Base-by-base conservation (phyloP, 2,888 invertebrate genomes). In the Caenorhabditis becei region DNA sequence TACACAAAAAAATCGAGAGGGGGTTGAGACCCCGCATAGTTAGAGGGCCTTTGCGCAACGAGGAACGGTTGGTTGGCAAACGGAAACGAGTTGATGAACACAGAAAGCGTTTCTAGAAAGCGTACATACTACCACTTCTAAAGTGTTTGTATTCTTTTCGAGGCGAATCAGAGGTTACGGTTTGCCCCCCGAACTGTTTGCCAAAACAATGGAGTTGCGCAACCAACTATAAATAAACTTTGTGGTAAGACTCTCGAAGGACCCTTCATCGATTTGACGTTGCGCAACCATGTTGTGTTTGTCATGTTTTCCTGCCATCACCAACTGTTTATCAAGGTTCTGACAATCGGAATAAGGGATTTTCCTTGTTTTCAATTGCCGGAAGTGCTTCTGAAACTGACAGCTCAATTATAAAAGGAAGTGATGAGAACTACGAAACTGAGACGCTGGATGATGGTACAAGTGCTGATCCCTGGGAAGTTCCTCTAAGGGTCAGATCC, bases 171-270 rank as follows among this genome's bases (percentile, higher is more conserved):
- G 41, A 23, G 49, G 69, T 51, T 51, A 71, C 62, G 44, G 65
- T 53, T 58, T 51, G 20, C 61, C 59, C 44, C 51, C 75, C 66
- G 49, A 49, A 44, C 24, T 75, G 51, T 75, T 75, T 75, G 75
- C 75, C 66, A 75, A 75, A 75, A 75, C 75, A 75, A 75, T 74
- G 65, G 35, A 32, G 65, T 75, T 75, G 75, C 75, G 75, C 66
- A 66, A 75, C 63, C 56, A 72, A 63, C 75, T 75, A 75, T 75
- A 75, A 75, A 75, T 75, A 75, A 66, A 75, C 75, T 61, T 62
- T 1, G 58, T 35, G 37, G 35, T 37, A 62, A 62, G 44, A 72
- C 65, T 65, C 32, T 74, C n/a, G 35, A 51, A 65, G 51, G 51
- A 69, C 49, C 58, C 54, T 44, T 20, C 51, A 24, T 58, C 44